Base-by-base conservation (phyloP, 2,113 vertebrate genomes). In the Bubalus kerabau region DNA sequence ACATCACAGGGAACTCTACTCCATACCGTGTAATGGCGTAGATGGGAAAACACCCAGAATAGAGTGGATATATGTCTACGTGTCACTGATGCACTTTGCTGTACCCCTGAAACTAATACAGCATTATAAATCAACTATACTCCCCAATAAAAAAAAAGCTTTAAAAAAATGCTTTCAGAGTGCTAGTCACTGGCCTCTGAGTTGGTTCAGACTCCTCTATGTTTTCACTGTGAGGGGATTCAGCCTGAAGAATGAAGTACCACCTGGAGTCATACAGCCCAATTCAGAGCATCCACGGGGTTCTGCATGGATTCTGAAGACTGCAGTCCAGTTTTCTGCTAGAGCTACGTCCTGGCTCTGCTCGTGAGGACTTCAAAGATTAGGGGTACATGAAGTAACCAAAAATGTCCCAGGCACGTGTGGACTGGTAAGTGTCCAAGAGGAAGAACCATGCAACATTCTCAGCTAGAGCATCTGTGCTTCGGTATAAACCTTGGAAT, bases 361-460 rank as follows among this genome's bases (percentile, higher is more conserved):
- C 7, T 2, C 1, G 1, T 12, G n/a, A 21, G 36, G 19, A 80
- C 2, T 15, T 7, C 13, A 5, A 6, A 48, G 12, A 13, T 24
- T 21, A 26, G 36, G n/a, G 23, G 21, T 30, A 3, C 76, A 10
- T 4, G 32, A 10, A 54, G 5, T 9, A 24, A 2, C 23, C 10
- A 0, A 11, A 7, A 2, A 2, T 4, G 4, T 14, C n/a, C 0
- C 48, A 4, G 1, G 15, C 7, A 0, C 3, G 7, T 32, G 30
- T 8, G 10, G 4, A 30, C 15, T 1, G 6, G 14, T 3, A 1
- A n/a, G 3, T 1, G 2, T 80, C 8, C 26, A 14, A 19, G 80
- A 43, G 54, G 4, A 26, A 32, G 12, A 7, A 1, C 1, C 24
- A 2, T 0, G 12, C 9, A 10, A 7, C 26, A 4, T 32, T 40